A percentile compares a stretch with the other conserved stretches of the same genome.
Conservation (phyloP, 1,140 invertebrate genomes). For the Microplitis demolitor region DNA sequence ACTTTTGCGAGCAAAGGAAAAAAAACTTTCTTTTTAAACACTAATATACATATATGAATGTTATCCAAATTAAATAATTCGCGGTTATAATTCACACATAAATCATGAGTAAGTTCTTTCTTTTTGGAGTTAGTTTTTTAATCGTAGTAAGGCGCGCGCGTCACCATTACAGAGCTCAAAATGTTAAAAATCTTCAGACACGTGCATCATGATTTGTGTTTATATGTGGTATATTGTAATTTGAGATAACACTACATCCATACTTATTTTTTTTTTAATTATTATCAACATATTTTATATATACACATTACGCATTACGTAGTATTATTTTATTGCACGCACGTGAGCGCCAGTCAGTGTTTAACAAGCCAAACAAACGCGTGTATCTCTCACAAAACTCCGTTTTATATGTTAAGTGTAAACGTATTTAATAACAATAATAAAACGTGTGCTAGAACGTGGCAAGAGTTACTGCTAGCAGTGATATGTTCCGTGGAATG, state of each 20-base stretch:
- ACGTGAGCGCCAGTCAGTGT: conserved; percentile 12
- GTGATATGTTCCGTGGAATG: conserved; percentile 3
- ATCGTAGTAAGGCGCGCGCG: background rate
- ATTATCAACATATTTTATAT: background rate
- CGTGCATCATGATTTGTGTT: background rate
- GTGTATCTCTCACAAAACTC: background rate
- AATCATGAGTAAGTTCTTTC: no score
- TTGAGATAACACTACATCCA: background rate
- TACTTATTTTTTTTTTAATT: background rate
- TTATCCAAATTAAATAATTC: no score
- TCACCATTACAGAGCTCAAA: background rate
- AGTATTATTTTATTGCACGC: background rate
- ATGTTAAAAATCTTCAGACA: background rate
- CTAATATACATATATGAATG: no score
- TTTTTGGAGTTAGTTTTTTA: no score
- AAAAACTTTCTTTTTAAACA: no score
- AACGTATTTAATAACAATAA: background rate
- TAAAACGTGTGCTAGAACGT: background rate
- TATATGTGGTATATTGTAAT: background rate
- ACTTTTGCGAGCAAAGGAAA: no score
- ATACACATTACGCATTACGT: background rate
- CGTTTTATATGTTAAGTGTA: background rate
- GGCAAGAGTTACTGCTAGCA: background rate
- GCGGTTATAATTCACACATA: no score
- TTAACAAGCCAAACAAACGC: background rate